These are phyloP conservation scores for Microtus richardsoni DNA, from an alignment of 2,113 vertebrate genomes.

Conservation along the genomic window DNA sequence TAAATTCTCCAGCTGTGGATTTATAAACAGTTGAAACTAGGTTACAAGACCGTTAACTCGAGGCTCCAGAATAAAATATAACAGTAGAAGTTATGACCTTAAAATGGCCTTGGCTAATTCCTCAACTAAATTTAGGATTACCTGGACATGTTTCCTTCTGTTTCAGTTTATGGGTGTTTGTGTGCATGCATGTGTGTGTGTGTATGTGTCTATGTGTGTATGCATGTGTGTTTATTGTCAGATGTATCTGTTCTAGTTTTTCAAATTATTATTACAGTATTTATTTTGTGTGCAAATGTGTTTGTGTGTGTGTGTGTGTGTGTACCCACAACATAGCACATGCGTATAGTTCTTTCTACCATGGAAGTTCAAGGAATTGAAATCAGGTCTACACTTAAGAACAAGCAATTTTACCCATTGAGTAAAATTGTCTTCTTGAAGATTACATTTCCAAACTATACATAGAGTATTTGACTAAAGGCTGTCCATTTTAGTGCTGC, in stretches of 20 bases:
- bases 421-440: neutral
- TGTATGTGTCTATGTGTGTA: neutral
- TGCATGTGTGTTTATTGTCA: neutral
- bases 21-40: conserved; percentile 38
- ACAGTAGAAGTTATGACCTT: neutral
- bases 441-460: neutral
- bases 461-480: neutral
- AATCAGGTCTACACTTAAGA: neutral
- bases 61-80: neutral
- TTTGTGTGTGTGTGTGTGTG: neutral
- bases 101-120: neutral
- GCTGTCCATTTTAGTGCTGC: fast-evolving
- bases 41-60: neutral
- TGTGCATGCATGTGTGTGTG: neutral
- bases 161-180: neutral
- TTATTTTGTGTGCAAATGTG: neutral
- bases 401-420: neutral
- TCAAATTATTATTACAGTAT: neutral
- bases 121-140: neutral
- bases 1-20: conserved; percentile 36
- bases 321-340: too few relatives aligned
- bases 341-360: too few relatives aligned
- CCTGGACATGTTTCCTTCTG: too few relatives aligned
- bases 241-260: neutral
- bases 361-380: neutral